phyloP scores from a whole-genome alignment of 2,888 invertebrate genomes.

The Melinopterus prodromus region DNA sequence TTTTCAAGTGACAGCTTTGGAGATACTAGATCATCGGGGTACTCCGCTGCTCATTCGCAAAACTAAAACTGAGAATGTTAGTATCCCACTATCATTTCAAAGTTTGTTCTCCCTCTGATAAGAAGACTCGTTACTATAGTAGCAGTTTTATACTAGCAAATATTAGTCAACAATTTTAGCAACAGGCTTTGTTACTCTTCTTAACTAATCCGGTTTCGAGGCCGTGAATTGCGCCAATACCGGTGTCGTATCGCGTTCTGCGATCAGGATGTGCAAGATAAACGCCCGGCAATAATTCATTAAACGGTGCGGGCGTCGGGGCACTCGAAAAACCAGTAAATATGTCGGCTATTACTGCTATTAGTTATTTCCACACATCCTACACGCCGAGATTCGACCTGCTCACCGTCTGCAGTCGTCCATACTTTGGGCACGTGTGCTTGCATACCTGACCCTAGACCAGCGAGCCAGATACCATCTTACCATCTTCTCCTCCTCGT shows the following conservation, averaged over 20 bases:
- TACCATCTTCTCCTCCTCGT: conserved; percentile 35
- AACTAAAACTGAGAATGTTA: no score
- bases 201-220: background rate
- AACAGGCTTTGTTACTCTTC: background rate
- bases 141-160: no score
- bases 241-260: background rate
- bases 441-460: conserved; percentile 45
- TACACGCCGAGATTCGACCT: conserved; percentile 45
- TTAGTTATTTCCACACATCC: conserved; percentile 49
- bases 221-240: background rate
- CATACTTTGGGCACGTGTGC: conserved; percentile 41
- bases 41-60: no score
- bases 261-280: background rate
- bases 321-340: background rate
- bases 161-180: no score
- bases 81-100: no score
- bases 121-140: no score
- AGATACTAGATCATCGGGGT: no score
- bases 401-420: conserved; percentile 41
- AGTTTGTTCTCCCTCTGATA: no score
- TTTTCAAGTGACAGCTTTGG: no score
- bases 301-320: background rate
- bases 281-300: background rate
- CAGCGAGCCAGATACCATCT: conserved; percentile 43
- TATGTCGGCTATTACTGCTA: conserved; percentile 42